These are phyloP conservation scores for Papilio polytes DNA, from an alignment of 1,140 invertebrate genomes.

Conservation along the genomic window DNA sequence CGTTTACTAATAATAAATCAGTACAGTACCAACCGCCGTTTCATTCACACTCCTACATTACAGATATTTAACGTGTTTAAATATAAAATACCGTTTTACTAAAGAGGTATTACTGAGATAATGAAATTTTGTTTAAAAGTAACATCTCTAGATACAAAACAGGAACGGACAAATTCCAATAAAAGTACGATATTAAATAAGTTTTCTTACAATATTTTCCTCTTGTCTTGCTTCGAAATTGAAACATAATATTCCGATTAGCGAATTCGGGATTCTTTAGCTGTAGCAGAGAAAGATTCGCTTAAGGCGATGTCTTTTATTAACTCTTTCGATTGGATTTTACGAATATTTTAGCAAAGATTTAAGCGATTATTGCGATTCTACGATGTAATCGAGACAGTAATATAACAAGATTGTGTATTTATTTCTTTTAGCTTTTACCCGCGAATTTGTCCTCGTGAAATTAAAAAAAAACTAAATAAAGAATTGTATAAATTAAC, in stretches of 20 bases:
- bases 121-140: constrained; percentile 11
- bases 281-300: constrained; percentile 61
- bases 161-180: constrained; percentile 13
- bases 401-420: background rate
- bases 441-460: too few species aligned
- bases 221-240: constrained; percentile 46
- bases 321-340: constrained; percentile 69
- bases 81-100: background rate
- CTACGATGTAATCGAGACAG: background rate
- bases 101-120: background rate
- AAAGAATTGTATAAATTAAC: too few species aligned
- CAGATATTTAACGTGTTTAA: constrained; percentile 10
- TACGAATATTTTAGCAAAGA: constrained; percentile 47
- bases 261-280: constrained; percentile 53
- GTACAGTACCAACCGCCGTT: too few species aligned
- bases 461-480: too few species aligned
- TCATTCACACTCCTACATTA: too few species aligned
- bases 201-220: constrained; percentile 47
- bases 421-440: background rate
- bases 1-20: too few species aligned
- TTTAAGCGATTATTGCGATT: constrained; percentile 8
- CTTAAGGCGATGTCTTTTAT: constrained; percentile 63
- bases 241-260: constrained; percentile 78
- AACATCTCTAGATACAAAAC: constrained; percentile 14
- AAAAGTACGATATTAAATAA: constrained; percentile 22